A percentile compares a stretch with the other conserved stretches of the same genome.
These are phyloP conservation scores for Vannuccia rotundouncinata DNA, from an alignment of 2,888 invertebrate species.

Conservation along the genomic window DNA sequence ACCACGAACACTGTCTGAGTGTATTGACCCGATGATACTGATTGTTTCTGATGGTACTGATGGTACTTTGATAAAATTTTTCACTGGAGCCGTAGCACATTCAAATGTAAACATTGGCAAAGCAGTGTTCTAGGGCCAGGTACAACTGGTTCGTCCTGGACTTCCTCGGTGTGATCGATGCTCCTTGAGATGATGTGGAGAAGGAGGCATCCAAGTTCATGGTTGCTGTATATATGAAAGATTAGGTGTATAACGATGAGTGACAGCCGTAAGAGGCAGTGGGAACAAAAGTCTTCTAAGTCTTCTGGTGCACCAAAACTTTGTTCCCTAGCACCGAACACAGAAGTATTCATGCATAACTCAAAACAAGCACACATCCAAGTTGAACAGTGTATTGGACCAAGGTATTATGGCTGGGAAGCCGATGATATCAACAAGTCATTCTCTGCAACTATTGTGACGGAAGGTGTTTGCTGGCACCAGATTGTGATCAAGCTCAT, in stretches of 20 bases:
- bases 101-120: constrained; percentile 28
- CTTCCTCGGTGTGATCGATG: not conserved
- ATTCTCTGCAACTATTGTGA: not conserved
- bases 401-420: not conserved
- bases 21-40: constrained; percentile 37
- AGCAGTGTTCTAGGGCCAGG: constrained; percentile 12
- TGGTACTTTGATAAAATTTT: constrained; percentile 38
- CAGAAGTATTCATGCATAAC: constrained; percentile 3
- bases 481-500: not conserved
- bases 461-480: not conserved
- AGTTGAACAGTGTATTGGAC: not conserved
- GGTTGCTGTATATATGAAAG: not conserved
- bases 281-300: not conserved
- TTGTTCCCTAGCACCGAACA: not conserved
- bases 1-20: not conserved
- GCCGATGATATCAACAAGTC: not conserved
- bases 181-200: constrained; percentile 6
- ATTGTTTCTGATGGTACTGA: constrained; percentile 34
- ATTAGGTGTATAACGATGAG: not conserved
- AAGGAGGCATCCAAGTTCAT: not conserved
- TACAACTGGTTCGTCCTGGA: constrained; percentile 15
- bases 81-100: constrained; percentile 34
- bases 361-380: constrained; percentile 11
- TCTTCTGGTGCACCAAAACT: not conserved
- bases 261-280: not conserved